Base-by-base conservation (phyloP, 2,113 vertebrate genomes). In the Cryptotis parvus region DNA sequence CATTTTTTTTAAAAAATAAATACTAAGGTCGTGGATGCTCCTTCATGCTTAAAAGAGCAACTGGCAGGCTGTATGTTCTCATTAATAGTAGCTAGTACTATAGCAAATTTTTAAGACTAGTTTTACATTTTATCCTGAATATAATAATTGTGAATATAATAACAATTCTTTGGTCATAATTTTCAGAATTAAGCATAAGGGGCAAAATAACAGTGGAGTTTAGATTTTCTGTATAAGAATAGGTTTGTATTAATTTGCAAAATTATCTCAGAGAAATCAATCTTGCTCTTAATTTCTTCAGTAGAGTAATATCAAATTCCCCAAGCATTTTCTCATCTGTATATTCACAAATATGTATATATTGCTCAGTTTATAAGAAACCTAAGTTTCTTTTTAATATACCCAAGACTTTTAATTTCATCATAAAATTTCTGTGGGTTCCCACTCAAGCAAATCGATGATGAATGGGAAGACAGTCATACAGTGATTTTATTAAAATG, bases 401-500 rank as follows among this genome's bases (percentile, higher is more conserved):
- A n/a, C 26, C 58, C 33, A 65, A 43, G 0, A 0, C 26, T 87
- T 72, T 58, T 33, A 0, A 72, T 69, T 82, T 39, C 37, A 33
- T 49, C 18, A 66, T 41, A 66, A 58, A 72, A 68, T 35, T 39
- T 33, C 55, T 43, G 24, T 80, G 55, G 9, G 7, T n/a, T n/a
- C n/a, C n/a, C n/a, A n/a, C n/a, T n/a, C n/a, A n/a, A n/a, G n/a
- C n/a, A n/a, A n/a, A n/a, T n/a, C n/a, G n/a, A n/a, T n/a, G n/a
- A n/a, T n/a, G n/a, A n/a, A n/a, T n/a, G n/a, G n/a, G n/a, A n/a
- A n/a, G n/a, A n/a, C n/a, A n/a, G n/a, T n/a, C n/a, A n/a, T n/a
- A n/a, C n/a, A n/a, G n/a, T n/a, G n/a, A 76, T 61, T 69, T 66
- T 69, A 69, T 82, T 91, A 89, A 78, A 78, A 72, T 52, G 2